Base-by-base conservation (phyloP, 2,113 vertebrate species). In the Corydoras sp. region DNA sequence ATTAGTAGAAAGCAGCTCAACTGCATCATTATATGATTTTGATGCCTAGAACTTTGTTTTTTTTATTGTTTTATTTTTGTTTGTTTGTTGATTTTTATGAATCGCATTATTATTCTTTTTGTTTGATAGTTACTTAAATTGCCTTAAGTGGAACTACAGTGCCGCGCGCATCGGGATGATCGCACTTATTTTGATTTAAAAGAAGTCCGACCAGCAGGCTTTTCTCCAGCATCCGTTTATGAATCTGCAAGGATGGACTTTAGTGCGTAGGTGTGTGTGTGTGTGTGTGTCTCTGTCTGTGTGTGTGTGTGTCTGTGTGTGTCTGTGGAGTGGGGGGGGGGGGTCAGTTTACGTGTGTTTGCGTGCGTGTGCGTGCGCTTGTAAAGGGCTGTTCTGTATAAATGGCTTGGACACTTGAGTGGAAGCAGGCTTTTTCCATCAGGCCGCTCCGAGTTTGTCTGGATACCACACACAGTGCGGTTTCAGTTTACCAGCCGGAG, bases 371-470 rank as follows among this genome's bases (percentile, higher is more conserved):
- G 74, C 71, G 76, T 79, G 71, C 71, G 76, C 72, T 75, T 85
- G 81, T 83, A 81, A 77, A 85, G 80, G 83, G 87, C 87, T 89
- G 92, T 90, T 92, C 91, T 87, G 90, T 91, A 90, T 92, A 92
- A 90, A 91, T 92, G 90, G 89, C 90, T 92, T 89, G 92, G 90
- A 92, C 91, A 90, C 59, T 60, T 94, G 94, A 96, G 94, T 92
- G 91, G 92, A 92, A 92, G 92, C 94, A 94, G 93, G 93, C 91
- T 93, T 94, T 97, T 96, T 94, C 93, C 95, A 94, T 93, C 93
- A 92, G 89, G 89, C 86, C 87, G 86, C 89, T 86, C 91, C 90
- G 89, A 84, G 86, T 85, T 88, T 86, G 92, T 90, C 90, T 90
- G 86, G 86, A 91, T 94, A 89, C 93, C 94, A 95, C 94, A 95